These are phyloP conservation scores for Drosophila micromelanica DNA, from an alignment of 1,140 invertebrate genomes.

Conservation along the genomic window DNA sequence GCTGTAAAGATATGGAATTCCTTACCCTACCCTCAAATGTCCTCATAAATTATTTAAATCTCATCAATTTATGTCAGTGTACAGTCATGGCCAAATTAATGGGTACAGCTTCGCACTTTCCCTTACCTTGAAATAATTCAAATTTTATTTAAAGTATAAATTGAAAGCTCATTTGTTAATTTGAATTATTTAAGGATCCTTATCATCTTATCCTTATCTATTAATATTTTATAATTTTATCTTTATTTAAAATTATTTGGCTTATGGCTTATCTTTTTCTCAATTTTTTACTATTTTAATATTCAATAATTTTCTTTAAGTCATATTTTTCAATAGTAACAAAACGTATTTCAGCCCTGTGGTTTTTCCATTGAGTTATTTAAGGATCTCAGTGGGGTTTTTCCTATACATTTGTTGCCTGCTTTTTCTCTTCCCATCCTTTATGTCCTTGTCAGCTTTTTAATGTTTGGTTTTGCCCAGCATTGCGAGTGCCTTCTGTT, in stretches of 20 bases:
- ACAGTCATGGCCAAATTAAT: too few species aligned
- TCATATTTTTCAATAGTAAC: too few species aligned
- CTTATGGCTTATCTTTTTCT: too few species aligned
- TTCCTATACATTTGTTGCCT: neutral
- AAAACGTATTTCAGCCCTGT: too few species aligned
- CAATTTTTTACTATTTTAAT: too few species aligned
- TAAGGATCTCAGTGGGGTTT: constrained; percentile 3
- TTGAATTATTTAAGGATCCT: neutral
- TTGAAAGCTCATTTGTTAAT: too few species aligned
- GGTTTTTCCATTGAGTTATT: neutral
- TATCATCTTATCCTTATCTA: too few species aligned
- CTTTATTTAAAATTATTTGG: too few species aligned
- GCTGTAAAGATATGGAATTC: neutral
- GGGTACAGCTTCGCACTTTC: too few species aligned
- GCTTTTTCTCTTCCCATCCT: neutral
- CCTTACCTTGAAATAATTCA: neutral
- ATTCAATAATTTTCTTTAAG: too few species aligned
- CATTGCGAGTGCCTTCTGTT: neutral
- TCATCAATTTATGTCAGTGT: neutral
- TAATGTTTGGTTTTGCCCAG: constrained; percentile 40
- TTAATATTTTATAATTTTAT: too few species aligned
- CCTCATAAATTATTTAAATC: constrained; percentile 14
- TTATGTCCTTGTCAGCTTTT: constrained; percentile 32
- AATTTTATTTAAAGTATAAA: too few species aligned
- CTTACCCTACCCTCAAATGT: constrained; percentile 1